Evolutionary conservation across 2,888 invertebrate species (phyloP).

Genomic region (Shargacucullia verbasci): DNA sequence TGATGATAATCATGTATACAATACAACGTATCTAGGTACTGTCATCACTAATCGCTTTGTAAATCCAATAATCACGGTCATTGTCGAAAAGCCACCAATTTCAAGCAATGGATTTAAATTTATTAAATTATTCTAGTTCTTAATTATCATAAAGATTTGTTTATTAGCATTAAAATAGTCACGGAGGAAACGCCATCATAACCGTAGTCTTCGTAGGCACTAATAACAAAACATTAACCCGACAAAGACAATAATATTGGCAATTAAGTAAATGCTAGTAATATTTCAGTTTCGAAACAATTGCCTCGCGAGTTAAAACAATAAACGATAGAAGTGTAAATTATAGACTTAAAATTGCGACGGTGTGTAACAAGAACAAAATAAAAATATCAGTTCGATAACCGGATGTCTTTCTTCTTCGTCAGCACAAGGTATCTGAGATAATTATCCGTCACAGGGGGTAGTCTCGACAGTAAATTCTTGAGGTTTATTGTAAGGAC

Average conservation of each 20-base stretch:
- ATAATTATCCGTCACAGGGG: slow-evolving; percentile 77
- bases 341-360: slow-evolving; percentile 6
- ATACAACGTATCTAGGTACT: too few species aligned
- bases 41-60: too few species aligned
- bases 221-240: slow-evolving; percentile 33
- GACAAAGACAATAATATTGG: slow-evolving; percentile 31
- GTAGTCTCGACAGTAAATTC: slow-evolving; percentile 75
- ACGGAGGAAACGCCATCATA: slow-evolving; percentile 4
- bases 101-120: too few species aligned
- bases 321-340: slow-evolving; percentile 8
- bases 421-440: slow-evolving; percentile 71
- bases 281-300: slow-evolving; percentile 38
- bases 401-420: slow-evolving; percentile 50
- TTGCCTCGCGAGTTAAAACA: slow-evolving; percentile 18
- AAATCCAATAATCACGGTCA: neutral
- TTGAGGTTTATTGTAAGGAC: slow-evolving; percentile 75
- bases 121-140: too few species aligned
- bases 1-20: too few species aligned
- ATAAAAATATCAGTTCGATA: slow-evolving; percentile 17
- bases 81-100: slow-evolving; percentile 3
- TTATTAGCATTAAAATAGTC: slow-evolving; percentile 28
- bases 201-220: slow-evolving; percentile 9
- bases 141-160: too few species aligned
- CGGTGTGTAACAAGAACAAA: slow-evolving; percentile 9
- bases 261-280: slow-evolving; percentile 44